These are phyloP conservation scores for Helarctos malayanus DNA, from an alignment of 2,797 vertebrate species.

Conservation along the genomic window DNA sequence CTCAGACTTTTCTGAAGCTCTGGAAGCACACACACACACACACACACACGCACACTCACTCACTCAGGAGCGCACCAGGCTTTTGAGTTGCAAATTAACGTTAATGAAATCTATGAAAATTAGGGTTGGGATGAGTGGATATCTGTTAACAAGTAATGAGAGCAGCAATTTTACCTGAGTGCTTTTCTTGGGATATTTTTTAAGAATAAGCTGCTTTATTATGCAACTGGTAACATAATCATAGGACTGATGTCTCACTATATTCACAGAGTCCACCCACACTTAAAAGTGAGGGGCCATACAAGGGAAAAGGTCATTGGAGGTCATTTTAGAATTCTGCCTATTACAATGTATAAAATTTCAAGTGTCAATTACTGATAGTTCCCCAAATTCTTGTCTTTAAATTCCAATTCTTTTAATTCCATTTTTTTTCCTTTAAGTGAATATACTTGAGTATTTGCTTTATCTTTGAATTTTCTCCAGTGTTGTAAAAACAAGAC, in stretches of 20 bases:
- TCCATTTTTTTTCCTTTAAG: background rate
- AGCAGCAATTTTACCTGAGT: background rate
- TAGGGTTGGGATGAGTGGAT: background rate
- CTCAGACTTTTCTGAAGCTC: background rate
- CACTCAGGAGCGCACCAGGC: background rate
- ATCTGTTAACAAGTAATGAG: background rate
- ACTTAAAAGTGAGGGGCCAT: background rate
- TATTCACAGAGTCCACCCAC: background rate
- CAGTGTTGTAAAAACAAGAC: background rate
- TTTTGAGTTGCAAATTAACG: background rate
- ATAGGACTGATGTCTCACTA: background rate
- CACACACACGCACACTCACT: background rate
- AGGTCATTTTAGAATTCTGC: background rate
- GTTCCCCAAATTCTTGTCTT: background rate
- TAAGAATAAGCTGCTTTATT: background rate
- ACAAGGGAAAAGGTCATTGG: background rate
- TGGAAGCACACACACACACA: background rate
- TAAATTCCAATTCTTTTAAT: background rate
- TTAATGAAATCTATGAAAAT: background rate
- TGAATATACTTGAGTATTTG: background rate
- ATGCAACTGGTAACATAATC: background rate
- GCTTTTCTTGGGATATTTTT: slow-evolving; percentile 22
- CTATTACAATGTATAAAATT: background rate
- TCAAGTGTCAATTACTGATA: background rate
- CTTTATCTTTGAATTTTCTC: background rate